Evolutionary conservation across 2,888 invertebrate genomes (phyloP).

Genomic region (Eristalis pertinax): DNA sequence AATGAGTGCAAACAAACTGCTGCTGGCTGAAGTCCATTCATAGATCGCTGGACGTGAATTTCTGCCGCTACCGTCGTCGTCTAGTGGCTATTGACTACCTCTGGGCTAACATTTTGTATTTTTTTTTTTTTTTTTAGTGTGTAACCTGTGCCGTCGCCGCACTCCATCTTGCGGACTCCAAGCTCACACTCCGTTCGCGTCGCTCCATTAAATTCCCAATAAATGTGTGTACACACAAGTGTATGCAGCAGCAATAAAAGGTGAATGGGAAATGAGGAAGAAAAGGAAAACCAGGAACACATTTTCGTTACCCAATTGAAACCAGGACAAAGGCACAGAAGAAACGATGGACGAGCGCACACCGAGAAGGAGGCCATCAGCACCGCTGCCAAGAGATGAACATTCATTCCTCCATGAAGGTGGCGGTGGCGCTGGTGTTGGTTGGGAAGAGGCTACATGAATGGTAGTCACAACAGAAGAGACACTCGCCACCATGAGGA

Average conservation of each 20-base stretch:
- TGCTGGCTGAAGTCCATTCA: not conserved
- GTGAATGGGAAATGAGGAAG: constrained; percentile 45
- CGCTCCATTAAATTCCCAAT: not conserved
- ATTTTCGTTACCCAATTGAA: constrained; percentile 52
- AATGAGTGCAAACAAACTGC: not conserved
- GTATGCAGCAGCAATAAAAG: constrained; percentile 34
- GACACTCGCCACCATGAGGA: not conserved
- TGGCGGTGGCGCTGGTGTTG: not conserved
- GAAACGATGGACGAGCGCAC: not conserved
- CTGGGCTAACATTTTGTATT: constrained; percentile 42
- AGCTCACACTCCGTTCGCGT: not conserved
- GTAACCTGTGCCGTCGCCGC: not conserved
- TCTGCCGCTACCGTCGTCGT: not conserved
- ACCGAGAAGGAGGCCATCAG: not conserved
- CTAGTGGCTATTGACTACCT: constrained; percentile 64
- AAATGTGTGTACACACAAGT: constrained; percentile 6
- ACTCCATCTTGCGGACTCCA: not conserved
- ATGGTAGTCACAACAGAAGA: not conserved
- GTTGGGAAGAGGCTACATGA: not conserved
- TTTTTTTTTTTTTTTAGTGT: constrained; percentile 44
- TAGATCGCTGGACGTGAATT: constrained; percentile 10
- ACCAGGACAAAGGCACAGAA: constrained; percentile 16
- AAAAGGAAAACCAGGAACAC: constrained; percentile 50
- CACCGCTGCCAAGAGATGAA: not conserved
- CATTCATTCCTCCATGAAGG: not conserved